Evolutionary conservation across 2,113 vertebrate species (phyloP).

Genomic region (Neolamprologus fasciatus): DNA sequence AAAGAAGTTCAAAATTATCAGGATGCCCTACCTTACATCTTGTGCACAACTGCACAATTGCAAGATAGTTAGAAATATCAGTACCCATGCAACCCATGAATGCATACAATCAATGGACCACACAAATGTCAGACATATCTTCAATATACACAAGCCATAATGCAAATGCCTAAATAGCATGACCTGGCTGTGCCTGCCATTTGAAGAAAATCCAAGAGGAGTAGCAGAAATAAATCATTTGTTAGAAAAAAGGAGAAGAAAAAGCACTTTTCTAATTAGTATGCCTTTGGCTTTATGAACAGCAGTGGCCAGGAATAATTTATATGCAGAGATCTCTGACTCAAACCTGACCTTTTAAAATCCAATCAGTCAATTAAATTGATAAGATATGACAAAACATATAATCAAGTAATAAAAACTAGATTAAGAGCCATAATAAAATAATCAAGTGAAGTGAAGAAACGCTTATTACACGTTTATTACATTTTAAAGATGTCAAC

Average conservation of each 20-base stretch:
- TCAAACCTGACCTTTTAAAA: not conserved
- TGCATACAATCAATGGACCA: not conserved
- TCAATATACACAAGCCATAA: not conserved
- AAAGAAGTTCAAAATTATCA: not conserved
- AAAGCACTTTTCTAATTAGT: not conserved
- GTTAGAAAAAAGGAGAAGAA: not conserved
- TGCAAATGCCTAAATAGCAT: not conserved
- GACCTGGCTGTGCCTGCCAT: not conserved
- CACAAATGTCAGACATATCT: conserved; percentile 23
- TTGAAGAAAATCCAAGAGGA: not conserved
- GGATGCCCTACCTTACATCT: conserved; percentile 27
- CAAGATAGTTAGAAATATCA: conserved; percentile 26
- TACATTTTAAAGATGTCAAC: not conserved
- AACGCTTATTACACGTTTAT: not conserved
- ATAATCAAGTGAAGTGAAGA: not conserved
- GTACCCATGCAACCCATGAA: conserved; percentile 13
- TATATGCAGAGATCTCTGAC: not conserved
- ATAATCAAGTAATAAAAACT: not conserved
- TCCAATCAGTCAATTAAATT: not conserved
- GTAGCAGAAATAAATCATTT: not conserved
- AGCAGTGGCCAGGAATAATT: not conserved
- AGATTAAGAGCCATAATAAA: not conserved
- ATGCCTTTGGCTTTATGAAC: not conserved
- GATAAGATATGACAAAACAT: not conserved
- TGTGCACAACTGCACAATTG: not conserved